Base-by-base conservation (phyloP, 2,797 vertebrate species). In the Protonibea diacanthus region DNA sequence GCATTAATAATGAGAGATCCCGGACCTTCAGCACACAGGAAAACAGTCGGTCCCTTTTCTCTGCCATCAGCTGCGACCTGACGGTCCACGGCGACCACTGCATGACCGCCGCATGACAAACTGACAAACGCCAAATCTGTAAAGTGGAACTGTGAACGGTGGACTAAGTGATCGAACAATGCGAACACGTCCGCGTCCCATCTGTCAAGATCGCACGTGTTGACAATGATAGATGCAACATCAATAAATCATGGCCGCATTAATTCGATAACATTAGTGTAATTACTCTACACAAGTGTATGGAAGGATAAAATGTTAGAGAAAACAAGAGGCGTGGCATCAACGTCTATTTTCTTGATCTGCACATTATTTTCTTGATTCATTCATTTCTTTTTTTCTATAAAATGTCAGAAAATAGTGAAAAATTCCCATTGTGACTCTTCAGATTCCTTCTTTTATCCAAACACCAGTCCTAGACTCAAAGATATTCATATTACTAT, bases 1-100 rank as follows among this genome's bases (percentile, higher is more conserved):
- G 38, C 77, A 86, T 88, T 25, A 86, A 74, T 85, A 83, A 86
- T 86, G 82, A 85, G 79, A 60, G 63, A 5, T 73, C 42, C 27
- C 42, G 74, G 71, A 57, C 58, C 55, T 62, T 75, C 9, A 29
- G 45, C 20, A 25, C n/a, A 75, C 72, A 33, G 13, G 18, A 60
- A 60, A 33, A 70, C 67, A 51, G 21, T 5, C 45, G 6, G 29
- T 14, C 20, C 14, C 40, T 11, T 49, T 27, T 49, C 14, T 40
- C 17, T 42, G 14, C 52, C 2, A 3, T 33, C n/a, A 7, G 15
- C 18, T 56, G 38, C 33, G 23, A 3, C 27, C 47, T n/a, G 14
- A 67, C 10, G n/a, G 14, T 4, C 52, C 42, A 33, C 3, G 25
- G 12, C 33, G 56, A 70, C 44, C 8, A 0, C n/a, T 29, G 25